phyloP scores from a whole-genome alignment of 64 coral and sea anemone genomes.

The Stylophora pistillata region DNA sequence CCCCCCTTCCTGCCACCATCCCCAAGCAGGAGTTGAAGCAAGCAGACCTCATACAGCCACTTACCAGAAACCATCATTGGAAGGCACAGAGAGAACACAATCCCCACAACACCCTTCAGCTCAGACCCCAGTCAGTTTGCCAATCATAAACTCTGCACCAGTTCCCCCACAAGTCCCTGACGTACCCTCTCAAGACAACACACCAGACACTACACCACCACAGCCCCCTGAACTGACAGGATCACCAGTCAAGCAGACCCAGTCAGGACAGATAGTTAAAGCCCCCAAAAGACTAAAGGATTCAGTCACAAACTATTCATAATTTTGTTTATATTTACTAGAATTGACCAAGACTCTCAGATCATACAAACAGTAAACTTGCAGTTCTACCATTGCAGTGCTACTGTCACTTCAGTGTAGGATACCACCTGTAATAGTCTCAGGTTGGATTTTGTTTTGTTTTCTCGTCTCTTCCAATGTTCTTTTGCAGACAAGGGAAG shows the following conservation, averaged over 20 bases:
- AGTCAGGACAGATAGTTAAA: background rate
- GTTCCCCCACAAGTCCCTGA: background rate
- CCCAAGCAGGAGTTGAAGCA: background rate
- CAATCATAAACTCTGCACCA: no score
- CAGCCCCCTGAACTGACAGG: background rate
- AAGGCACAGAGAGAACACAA: background rate
- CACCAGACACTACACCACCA: background rate
- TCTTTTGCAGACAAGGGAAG: background rate
- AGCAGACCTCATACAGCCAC: background rate
- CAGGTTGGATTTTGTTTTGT: background rate
- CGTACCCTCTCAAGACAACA: background rate
- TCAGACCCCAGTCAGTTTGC: background rate
- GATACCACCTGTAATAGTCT: background rate
- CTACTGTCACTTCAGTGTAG: background rate
- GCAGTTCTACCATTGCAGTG: background rate
- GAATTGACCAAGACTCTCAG: background rate
- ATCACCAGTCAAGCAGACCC: background rate
- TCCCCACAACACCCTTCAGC: background rate
- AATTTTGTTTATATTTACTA: background rate
- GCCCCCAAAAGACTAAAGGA: conserved; percentile 11
- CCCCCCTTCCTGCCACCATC: background rate
- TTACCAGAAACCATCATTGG: background rate
- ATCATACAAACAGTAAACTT: background rate
- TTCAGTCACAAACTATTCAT: conserved; percentile 7
- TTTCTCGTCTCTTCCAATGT: background rate